phyloP scores from a whole-genome alignment of 2,888 invertebrate species.

The Dugesia japonica region DNA sequence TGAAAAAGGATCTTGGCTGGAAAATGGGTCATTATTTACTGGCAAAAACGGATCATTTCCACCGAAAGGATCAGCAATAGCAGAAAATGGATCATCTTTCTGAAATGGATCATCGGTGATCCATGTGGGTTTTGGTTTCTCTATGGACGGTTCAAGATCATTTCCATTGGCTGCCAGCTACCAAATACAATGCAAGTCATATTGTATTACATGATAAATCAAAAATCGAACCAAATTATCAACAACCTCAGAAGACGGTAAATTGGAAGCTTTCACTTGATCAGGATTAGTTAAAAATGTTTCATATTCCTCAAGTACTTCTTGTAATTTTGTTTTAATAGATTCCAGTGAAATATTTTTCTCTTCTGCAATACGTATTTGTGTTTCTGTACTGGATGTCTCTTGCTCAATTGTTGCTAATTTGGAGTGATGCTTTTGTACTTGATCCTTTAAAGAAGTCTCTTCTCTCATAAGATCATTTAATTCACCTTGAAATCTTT shows the following conservation, averaged over 20 bases:
- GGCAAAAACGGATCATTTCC: not conserved
- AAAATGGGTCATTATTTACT: not conserved
- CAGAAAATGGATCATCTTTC: slow-evolving; percentile 10
- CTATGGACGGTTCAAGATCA: not conserved
- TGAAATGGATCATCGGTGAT: slow-evolving; percentile 7
- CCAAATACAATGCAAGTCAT: too few relatives aligned
- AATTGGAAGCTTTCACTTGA: not conserved
- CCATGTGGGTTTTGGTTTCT: not conserved
- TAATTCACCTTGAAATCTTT: not conserved
- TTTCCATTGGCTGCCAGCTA: not conserved
- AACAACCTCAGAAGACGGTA: not conserved
- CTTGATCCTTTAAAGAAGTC: not conserved
- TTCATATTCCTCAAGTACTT: not conserved
- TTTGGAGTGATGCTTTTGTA: not conserved
- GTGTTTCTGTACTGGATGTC: not conserved
- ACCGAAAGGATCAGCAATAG: not conserved
- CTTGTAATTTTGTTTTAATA: not conserved
- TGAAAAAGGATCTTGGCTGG: not conserved
- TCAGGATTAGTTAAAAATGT: not conserved
- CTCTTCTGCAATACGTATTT: not conserved
- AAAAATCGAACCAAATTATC: not conserved
- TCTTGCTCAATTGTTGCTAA: not conserved
- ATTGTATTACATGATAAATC: too few relatives aligned
- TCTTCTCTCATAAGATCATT: slow-evolving; percentile 6
- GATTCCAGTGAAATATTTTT: not conserved